Evolutionary conservation across 2,888 invertebrate species (phyloP), one percentile per base, ranked within the genome.

Genomic region (Sipunculus nudus): DNA sequence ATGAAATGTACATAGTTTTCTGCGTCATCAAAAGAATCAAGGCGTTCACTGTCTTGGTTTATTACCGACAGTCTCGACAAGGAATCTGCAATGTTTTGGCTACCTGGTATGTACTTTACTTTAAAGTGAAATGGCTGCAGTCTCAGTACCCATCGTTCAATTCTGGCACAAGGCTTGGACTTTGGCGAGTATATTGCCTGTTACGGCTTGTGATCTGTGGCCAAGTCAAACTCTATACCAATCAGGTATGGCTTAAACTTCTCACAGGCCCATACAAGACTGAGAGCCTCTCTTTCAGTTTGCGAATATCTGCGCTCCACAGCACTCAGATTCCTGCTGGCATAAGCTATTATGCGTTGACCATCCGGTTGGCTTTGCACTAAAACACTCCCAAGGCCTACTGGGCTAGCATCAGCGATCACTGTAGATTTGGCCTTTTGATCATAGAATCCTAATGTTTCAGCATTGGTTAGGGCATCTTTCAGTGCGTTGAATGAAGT

Each of bases 121-220:
- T 28, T 26, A 32, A 61, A 63, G 28, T 32, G 50, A 41, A 65
- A 70, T 25, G 53, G 64, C 52, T 61, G 63, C n/a, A 72, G 48
- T 38, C 60, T n/a, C n/a, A 74, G 54, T 4, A 68, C 53, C 72
- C 72, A 71, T 35, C 74, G 31, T 57, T 74, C 64, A 0, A 75
- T 66, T 28, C 73, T 56, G 8, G 74, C 68, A 46, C 53, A 58
- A 6, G 63, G 68, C 28, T 65, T 74, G 8, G 71, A 63, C n/a
- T 19, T 65, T 16, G 32, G 45, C 5, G 39, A 40, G 26, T 64
- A 61, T 8, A 75, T 58, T 5, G 49, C 32, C 16, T 62, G 53
- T 26, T 47, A 39, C 3, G 46, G 47, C 28, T 48, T 55, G 26
- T 55, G 53, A 39, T 72, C 66, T 3, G 71, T 53, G 2, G 2